Percentiles rank a stretch among this genome's conserved stretches.
phyloP scores from a whole-genome alignment of 2,888 invertebrate genomes.

The Ennomos quercinarius region DNA sequence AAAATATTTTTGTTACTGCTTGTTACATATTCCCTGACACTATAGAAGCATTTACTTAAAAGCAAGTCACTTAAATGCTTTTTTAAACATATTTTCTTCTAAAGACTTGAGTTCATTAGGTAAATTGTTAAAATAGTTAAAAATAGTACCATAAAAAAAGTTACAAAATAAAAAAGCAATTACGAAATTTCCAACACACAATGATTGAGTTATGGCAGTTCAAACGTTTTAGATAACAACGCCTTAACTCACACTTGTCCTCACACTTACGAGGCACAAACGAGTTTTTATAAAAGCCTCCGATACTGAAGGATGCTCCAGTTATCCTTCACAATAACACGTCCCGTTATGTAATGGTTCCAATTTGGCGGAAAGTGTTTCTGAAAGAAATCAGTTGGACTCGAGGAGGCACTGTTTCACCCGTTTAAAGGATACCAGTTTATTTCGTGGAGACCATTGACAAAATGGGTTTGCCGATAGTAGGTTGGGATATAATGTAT shows the following conservation, averaged over 20 bases:
- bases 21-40: too few species aligned
- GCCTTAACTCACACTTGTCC: constrained; percentile 12
- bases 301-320: constrained; percentile 51
- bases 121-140: too few species aligned
- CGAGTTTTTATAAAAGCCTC: constrained; percentile 26
- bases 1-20: too few species aligned
- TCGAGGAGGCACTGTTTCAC: constrained; percentile 43
- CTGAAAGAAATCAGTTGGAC: constrained; percentile 50
- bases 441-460: constrained; percentile 27
- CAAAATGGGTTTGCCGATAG: constrained; percentile 20
- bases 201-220: not conserved
- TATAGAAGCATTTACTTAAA: too few species aligned
- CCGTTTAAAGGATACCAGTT: constrained; percentile 23
- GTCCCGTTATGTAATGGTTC: constrained; percentile 60
- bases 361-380: constrained; percentile 66
- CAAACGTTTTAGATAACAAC: constrained; percentile 9
- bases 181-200: not conserved
- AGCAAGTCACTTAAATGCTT: too few species aligned
- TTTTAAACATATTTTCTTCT: too few species aligned
- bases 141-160: too few species aligned
- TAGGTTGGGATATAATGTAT: not conserved
- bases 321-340: constrained; percentile 60
- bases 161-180: too few species aligned
- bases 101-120: too few species aligned
- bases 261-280: constrained; percentile 21